These are phyloP conservation scores for Philotrypesis tridentata DNA, from an alignment of 1,140 invertebrate genomes.

Conservation along the genomic window DNA sequence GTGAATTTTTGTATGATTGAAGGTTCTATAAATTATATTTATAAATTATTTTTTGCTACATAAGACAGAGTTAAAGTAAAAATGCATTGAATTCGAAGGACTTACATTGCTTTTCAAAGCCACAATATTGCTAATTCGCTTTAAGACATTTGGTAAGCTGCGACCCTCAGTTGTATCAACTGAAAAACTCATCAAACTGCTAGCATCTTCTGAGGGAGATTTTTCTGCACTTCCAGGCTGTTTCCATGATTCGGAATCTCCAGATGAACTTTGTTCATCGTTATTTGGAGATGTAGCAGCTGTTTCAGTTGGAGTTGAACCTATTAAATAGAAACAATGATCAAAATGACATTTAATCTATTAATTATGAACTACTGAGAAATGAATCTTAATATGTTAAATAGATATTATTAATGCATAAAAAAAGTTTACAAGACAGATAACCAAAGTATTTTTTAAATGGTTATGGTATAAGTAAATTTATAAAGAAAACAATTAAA, in stretches of 20 bases:
- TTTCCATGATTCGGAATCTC: conserved; percentile 67
- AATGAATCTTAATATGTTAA: too few relatives aligned
- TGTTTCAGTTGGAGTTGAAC: conserved; percentile 27
- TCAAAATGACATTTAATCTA: background rate
- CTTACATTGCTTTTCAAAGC: conserved; percentile 83
- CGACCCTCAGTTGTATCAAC: conserved; percentile 77
- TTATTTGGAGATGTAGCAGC: conserved; percentile 58
- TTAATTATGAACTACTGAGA: too few relatives aligned
- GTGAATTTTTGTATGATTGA: conserved; percentile 88
- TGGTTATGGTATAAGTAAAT: background rate
- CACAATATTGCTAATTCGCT: conserved; percentile 85
- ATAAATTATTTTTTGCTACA: background rate
- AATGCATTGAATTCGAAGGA: too few relatives aligned
- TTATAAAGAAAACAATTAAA: background rate
- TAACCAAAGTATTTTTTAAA: too few relatives aligned
- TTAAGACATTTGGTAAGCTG: conserved; percentile 85
- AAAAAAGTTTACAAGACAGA: too few relatives aligned
- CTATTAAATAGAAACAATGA: background rate
- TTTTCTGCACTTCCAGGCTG: conserved; percentile 60
- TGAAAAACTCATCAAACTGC: conserved; percentile 67
- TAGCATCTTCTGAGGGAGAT: conserved; percentile 63
- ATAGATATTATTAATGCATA: too few relatives aligned
- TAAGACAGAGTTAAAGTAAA: background rate
- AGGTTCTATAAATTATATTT: conserved; percentile 75
- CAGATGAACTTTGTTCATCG: conserved; percentile 65